A percentile compares a stretch with the other conserved stretches of the same genome.
Evolutionary conservation across 1,140 invertebrate species (phyloP).

Genomic region (Yoshiicerus persimilis): DNA sequence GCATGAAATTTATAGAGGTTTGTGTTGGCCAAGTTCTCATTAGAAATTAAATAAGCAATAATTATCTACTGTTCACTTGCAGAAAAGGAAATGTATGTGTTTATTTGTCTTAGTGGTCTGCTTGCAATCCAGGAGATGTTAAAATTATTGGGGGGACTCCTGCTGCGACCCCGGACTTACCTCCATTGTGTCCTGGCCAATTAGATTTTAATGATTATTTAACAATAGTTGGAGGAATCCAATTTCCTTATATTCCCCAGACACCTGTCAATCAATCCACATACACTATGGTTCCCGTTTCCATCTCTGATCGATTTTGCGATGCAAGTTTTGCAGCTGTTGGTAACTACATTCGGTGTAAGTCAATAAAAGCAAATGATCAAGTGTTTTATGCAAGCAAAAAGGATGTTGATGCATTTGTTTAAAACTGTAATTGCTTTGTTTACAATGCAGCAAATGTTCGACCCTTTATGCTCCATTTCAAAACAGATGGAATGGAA

Average conservation of each 20-base stretch:
- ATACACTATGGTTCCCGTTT: neutral
- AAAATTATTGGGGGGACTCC: neutral
- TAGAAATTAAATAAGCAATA: no score
- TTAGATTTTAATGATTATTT: constrained; percentile 24
- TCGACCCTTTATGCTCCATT: constrained; percentile 39
- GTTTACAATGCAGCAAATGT: constrained; percentile 28
- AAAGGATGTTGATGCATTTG: neutral
- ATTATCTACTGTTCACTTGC: no score
- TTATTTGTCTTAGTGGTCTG: constrained; percentile 37
- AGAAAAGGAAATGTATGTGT: neutral
- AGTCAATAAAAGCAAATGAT: neutral
- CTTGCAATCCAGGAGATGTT: constrained; percentile 17
- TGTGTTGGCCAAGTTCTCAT: neutral
- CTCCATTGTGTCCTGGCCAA: neutral
- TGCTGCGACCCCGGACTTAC: neutral
- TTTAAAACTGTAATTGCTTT: neutral
- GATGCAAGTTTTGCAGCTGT: constrained; percentile 28
- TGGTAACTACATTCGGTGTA: constrained; percentile 32
- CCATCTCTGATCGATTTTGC: constrained; percentile 42
- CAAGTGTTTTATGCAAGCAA: neutral
- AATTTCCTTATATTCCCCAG: neutral
- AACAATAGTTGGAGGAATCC: constrained; percentile 34
- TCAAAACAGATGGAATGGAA: constrained; percentile 39
- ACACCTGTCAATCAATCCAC: neutral
- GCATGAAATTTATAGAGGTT: constrained; percentile 48